Percentiles rank a stretch among this genome's conserved stretches.
Conservation (phyloP, 2,888 invertebrate genomes). For the Nebria brevicollis region DNA sequence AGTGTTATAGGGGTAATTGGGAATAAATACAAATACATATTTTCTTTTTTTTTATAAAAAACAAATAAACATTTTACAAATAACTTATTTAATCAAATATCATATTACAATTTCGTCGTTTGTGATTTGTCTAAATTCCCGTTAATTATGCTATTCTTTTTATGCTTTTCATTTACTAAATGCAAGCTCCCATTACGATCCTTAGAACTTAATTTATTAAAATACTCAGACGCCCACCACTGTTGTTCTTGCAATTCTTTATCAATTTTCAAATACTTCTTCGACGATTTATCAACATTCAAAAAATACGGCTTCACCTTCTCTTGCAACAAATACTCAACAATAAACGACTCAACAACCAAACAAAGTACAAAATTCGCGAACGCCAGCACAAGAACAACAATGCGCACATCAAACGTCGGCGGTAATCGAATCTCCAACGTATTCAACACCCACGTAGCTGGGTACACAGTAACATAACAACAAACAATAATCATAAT, state of each 20-base stretch:
- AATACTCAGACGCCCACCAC: constrained; percentile 24
- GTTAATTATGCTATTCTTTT: not conserved
- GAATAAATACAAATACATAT: too few species aligned
- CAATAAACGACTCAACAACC: constrained; percentile 67
- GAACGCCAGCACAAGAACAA: constrained; percentile 65
- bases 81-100: too few species aligned
- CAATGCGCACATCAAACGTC: constrained; percentile 59
- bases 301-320: constrained; percentile 65
- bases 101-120: constrained; percentile 36
- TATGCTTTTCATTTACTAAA: constrained; percentile 14
- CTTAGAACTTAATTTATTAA: not conserved
- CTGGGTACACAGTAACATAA: constrained; percentile 65
- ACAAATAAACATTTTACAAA: too few species aligned
- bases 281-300: constrained; percentile 65
- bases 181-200: constrained; percentile 9
- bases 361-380: constrained; percentile 67
- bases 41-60: too few species aligned
- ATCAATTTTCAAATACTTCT: constrained; percentile 69
- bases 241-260: constrained; percentile 61
- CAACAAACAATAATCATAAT: constrained; percentile 64
- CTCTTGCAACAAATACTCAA: constrained; percentile 68
- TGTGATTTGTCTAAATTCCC: constrained; percentile 26
- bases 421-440: constrained; percentile 77
- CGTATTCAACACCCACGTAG: constrained; percentile 63
- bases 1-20: too few species aligned